phyloP scores from a whole-genome alignment of 2,113 vertebrate species.

The Xenus cinereus region DNA sequence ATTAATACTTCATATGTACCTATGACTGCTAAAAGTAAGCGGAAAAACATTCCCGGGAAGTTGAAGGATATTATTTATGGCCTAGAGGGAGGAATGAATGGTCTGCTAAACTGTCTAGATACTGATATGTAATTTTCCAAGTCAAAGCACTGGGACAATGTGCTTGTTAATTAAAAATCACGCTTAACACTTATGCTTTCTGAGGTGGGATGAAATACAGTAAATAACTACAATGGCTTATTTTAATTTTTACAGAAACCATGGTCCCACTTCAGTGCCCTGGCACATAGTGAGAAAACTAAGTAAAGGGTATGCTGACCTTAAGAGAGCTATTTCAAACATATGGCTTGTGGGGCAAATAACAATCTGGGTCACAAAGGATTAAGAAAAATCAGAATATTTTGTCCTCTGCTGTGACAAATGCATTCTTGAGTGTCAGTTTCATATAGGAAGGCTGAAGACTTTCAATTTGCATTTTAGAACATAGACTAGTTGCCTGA shows the following conservation, averaged over 20 bases:
- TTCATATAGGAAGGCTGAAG: not conserved
- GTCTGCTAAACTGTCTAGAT: slow-evolving; percentile 36
- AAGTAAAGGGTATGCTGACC: slow-evolving; percentile 52
- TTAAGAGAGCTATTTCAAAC: slow-evolving; percentile 8
- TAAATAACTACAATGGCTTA: slow-evolving; percentile 42
- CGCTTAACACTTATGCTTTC: slow-evolving; percentile 36
- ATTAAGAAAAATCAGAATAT: slow-evolving; percentile 6
- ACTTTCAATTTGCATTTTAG: not conserved
- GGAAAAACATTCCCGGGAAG: not conserved
- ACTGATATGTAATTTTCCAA: slow-evolving; percentile 67
- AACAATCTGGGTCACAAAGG: not conserved
- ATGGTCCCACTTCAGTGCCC: slow-evolving; percentile 37
- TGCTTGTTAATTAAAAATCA: slow-evolving; percentile 66
- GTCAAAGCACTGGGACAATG: slow-evolving; percentile 58
- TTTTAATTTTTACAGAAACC: slow-evolving; percentile 45
- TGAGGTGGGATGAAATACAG: slow-evolving; percentile 35
- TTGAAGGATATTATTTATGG: slow-evolving; percentile 23
- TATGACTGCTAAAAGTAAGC: not conserved
- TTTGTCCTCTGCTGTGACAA: not conserved
- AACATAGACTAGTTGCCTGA: not conserved
- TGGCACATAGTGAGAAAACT: slow-evolving; percentile 14
- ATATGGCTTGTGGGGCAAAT: not conserved
- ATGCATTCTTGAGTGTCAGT: not conserved
- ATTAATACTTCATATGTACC: not conserved
- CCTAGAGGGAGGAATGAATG: slow-evolving; percentile 19